Base-by-base conservation (phyloP, 2,797 vertebrate species). In the Leptatherina wallacei region DNA sequence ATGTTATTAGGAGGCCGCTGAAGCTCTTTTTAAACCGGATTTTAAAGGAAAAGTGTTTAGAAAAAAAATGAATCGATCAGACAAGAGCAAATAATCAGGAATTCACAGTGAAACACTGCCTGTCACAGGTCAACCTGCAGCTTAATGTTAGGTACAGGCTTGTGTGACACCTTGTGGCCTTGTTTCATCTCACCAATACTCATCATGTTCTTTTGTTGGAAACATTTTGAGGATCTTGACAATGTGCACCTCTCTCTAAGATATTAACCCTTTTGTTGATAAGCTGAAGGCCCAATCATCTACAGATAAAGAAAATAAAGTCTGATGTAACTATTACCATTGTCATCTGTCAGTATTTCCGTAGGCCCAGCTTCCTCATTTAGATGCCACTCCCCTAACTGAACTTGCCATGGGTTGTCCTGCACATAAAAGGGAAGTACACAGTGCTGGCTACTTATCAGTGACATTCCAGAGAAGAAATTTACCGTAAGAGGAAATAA, bases 401-500 rank as follows among this genome's bases (percentile, higher is more conserved):
- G 52, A 24, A 7, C 3, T 29, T 44, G 54, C 0, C 3, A 56
- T 36, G 64, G 58, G 66, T 27, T 60, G 14, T 0, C 22, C 1
- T 58, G 33, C 32, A 52, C 35, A 61, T 38, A 35, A 59, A 55
- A 30, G 61, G 63, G 63, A 82, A 80, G 75, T 81, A 3, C 27
- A 1, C 40, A 30, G 67, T n/a, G 35, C 24, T 20, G 29, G 20
- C 36, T 3, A 61, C 35, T 65, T 73, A 70, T 67, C 65, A 68
- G 65, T 47, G 1, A 64, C 33, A 44, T 57, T 60, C 47, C n/a
- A 18, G 3, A n/a, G 18, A 0, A 30, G n/a, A 76, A n/a, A 57
- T 30, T 36, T n/a, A 35, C 61, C 14, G 7, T 18, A 18, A 2
- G 44, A 8, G 2, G 69, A 74, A 71, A 75, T 51, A 40, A 2